Percentiles rank a stretch among this genome's conserved stretches.
These are phyloP conservation scores for Glaucidium brasilianum DNA, from an alignment of 2,113 vertebrate genomes.

Conservation along the genomic window DNA sequence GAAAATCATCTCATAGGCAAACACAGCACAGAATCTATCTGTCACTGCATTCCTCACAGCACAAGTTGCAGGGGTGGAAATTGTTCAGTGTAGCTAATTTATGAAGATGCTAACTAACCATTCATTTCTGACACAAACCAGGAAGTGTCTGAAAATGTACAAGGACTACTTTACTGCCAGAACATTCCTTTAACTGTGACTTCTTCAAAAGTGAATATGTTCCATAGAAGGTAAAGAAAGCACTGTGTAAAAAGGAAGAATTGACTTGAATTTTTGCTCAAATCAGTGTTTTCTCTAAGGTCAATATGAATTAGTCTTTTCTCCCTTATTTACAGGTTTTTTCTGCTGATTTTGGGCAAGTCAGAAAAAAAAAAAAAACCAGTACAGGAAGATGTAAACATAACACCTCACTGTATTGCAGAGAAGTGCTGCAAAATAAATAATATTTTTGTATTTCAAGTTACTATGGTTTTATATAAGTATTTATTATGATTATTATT, in stretches of 20 bases:
- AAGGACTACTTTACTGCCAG: background rate
- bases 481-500: background rate
- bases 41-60: constrained; percentile 79
- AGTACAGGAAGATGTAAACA: background rate
- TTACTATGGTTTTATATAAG: background rate
- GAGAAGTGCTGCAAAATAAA: background rate
- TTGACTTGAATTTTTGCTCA: background rate
- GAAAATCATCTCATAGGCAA: constrained; percentile 98
- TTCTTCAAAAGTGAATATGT: background rate
- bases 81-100: constrained; percentile 71
- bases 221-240: background rate
- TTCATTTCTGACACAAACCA: constrained; percentile 61
- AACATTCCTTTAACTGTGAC: background rate
- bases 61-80: constrained; percentile 73
- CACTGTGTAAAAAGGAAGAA: background rate
- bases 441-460: background rate
- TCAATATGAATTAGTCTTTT: background rate
- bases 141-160: constrained; percentile 39
- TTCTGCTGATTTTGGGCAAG: background rate
- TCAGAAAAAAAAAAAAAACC: background rate
- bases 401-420: background rate
- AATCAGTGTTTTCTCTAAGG: background rate
- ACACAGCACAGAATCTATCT: constrained; percentile 90
- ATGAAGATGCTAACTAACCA: constrained; percentile 67
- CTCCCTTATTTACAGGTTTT: background rate